Percentiles rank a stretch among this genome's conserved stretches.
phyloP scores from a whole-genome alignment of 2,888 invertebrate species.

The Shargacucullia verbasci region DNA sequence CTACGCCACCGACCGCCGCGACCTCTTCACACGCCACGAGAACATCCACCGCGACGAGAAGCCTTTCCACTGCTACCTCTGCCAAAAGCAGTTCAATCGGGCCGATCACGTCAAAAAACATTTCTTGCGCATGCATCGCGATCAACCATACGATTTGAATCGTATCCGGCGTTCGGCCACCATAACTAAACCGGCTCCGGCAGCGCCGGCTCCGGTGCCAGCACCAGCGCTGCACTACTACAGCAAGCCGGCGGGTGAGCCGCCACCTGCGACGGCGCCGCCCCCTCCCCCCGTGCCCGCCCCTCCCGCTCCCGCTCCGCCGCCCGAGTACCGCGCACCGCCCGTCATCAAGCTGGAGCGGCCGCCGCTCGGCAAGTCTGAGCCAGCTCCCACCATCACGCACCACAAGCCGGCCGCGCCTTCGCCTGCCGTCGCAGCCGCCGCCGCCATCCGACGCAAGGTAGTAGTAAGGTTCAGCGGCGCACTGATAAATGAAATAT shows the following conservation, averaged over 20 bases:
- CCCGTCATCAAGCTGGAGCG: conserved; percentile 78
- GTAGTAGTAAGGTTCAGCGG: conserved; percentile 50
- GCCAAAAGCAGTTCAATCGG: conserved; percentile 97
- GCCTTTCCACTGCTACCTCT: conserved; percentile 97
- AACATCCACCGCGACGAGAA: conserved; percentile 98
- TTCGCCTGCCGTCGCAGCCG: conserved; percentile 44
- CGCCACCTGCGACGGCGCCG: conserved; percentile 74
- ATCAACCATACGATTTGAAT: conserved; percentile 95
- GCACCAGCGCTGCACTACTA: conserved; percentile 66
- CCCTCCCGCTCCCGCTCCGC: conserved; percentile 50
- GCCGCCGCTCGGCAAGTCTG: conserved; percentile 76
- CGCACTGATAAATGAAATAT: too few species aligned
- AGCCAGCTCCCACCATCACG: conserved; percentile 75
- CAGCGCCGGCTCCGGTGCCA: conserved; percentile 20
- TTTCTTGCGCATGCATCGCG: conserved; percentile 97
- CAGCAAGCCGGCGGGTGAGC: conserved; percentile 83
- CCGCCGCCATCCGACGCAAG: conserved; percentile 57
- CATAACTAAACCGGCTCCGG: conserved; percentile 85
- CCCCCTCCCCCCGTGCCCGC: conserved; percentile 59
- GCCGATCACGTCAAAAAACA: conserved; percentile 98
- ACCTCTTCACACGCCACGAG: conserved; percentile 97
- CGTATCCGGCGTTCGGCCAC: conserved; percentile 92
- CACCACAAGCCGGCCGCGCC: conserved; percentile 56
- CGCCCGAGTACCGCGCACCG: conserved; percentile 57
- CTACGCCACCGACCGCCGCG: conserved; percentile 96